phyloP scores from a whole-genome alignment of 2,888 invertebrate genomes.

The Lobophora halterata region DNA sequence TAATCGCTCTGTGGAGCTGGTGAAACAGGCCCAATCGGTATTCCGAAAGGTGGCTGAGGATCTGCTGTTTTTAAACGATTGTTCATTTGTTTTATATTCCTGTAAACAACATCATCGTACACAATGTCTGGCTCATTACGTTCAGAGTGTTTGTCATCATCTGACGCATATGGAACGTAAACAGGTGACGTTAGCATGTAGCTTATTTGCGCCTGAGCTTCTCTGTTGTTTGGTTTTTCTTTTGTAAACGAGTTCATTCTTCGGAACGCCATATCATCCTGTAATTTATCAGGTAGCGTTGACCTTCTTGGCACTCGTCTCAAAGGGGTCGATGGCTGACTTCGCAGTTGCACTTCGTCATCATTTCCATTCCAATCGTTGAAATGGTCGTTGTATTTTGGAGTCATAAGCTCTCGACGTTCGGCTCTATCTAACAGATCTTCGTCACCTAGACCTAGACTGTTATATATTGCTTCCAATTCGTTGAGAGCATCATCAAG shows the following conservation, averaged over 20 bases:
- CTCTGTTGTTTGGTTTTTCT: slow-evolving; percentile 65
- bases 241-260: slow-evolving; percentile 83
- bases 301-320: slow-evolving; percentile 65
- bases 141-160: slow-evolving; percentile 77
- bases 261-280: slow-evolving; percentile 91
- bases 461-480: slow-evolving; percentile 94
- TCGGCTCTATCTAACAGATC: slow-evolving; percentile 90
- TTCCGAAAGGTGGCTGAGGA: slow-evolving; percentile 94
- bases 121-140: slow-evolving; percentile 90
- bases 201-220: slow-evolving; percentile 77
- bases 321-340: slow-evolving; percentile 72
- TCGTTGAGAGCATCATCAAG: slow-evolving; percentile 94
- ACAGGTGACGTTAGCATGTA: slow-evolving; percentile 87
- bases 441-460: slow-evolving; percentile 91
- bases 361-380: slow-evolving; percentile 78
- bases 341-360: slow-evolving; percentile 66
- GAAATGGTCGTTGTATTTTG: slow-evolving; percentile 69
- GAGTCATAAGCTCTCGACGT: slow-evolving; percentile 84
- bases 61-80: slow-evolving; percentile 86
- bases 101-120: slow-evolving; percentile 91
- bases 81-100: slow-evolving; percentile 89
- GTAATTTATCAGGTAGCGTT: slow-evolving; percentile 83
- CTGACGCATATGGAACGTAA: slow-evolving; percentile 74
- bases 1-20: slow-evolving; percentile 92
- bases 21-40: slow-evolving; percentile 91